Percentiles rank a stretch among this genome's conserved stretches.
Conservation (phyloP, 2,888 invertebrate species). For the Loripinus fragilis region DNA sequence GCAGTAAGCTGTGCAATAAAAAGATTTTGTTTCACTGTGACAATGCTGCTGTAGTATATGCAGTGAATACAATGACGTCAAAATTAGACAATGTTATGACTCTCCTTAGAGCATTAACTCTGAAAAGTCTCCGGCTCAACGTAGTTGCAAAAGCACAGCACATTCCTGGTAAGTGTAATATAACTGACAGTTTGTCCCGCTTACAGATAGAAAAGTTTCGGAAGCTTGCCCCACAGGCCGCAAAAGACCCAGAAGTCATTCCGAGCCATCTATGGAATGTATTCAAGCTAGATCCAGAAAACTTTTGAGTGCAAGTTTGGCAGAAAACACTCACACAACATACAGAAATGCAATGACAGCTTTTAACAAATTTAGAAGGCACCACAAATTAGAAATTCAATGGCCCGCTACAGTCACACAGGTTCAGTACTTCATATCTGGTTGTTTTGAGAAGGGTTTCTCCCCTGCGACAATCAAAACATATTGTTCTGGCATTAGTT, state of each 20-base stretch:
- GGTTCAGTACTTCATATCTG: not conserved
- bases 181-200: not conserved
- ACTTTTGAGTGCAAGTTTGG: not conserved
- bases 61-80: conserved; percentile 33
- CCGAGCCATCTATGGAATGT: not conserved
- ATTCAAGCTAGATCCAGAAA: not conserved
- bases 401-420: not conserved
- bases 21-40: conserved; percentile 33
- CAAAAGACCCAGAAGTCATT: not conserved
- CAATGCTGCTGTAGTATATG: conserved; percentile 33
- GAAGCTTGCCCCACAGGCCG: no score
- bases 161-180: not conserved
- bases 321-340: not conserved
- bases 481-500: not conserved
- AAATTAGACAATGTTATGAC: conserved; percentile 25
- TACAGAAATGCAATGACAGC: not conserved
- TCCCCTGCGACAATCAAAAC: not conserved
- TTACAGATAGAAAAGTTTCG: conserved; percentile 39
- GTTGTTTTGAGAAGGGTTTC: not conserved
- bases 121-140: conserved; percentile 32
- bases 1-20: conserved; percentile 20
- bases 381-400: not conserved
- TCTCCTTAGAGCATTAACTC: conserved; percentile 17
- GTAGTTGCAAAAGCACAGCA: conserved; percentile 16
- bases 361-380: not conserved